Evolutionary conservation across 1,140 invertebrate genomes (phyloP).

Genomic region (Pygmarrhopalites habei): DNA sequence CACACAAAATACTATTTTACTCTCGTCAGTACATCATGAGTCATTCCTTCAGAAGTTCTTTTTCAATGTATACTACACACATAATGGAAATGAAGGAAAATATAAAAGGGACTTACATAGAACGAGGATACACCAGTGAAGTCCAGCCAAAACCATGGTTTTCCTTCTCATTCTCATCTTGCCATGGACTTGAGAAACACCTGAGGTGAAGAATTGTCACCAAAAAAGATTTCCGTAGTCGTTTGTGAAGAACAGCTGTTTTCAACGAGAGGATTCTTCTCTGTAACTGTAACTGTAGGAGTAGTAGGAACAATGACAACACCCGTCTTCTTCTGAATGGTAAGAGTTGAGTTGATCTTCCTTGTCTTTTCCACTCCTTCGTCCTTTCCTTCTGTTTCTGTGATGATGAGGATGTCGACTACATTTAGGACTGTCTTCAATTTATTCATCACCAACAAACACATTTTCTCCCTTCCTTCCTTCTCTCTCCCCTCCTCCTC

Average conservation of each 20-base stretch:
- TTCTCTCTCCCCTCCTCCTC: background rate
- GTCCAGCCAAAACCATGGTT: constrained; percentile 36
- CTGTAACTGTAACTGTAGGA: too few relatives aligned
- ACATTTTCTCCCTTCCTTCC: background rate
- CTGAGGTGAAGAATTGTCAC: constrained; percentile 2
- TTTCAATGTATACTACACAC: too few relatives aligned
- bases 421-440: background rate
- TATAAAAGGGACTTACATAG: constrained; percentile 39
- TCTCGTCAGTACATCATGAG: too few relatives aligned
- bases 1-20: too few relatives aligned
- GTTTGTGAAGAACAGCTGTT: too few relatives aligned
- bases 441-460: background rate
- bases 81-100: too few relatives aligned
- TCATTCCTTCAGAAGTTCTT: too few relatives aligned
- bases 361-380: background rate
- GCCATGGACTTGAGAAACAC: background rate
- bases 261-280: too few relatives aligned
- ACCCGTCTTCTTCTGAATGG: too few relatives aligned
- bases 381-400: background rate
- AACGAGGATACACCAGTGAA: constrained; percentile 37
- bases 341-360: too few relatives aligned
- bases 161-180: constrained; percentile 30
- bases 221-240: too few relatives aligned
- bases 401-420: background rate
- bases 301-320: too few relatives aligned